Base-by-base conservation (phyloP, 2,113 vertebrate species). In the Cyanoliseus patagonus region DNA sequence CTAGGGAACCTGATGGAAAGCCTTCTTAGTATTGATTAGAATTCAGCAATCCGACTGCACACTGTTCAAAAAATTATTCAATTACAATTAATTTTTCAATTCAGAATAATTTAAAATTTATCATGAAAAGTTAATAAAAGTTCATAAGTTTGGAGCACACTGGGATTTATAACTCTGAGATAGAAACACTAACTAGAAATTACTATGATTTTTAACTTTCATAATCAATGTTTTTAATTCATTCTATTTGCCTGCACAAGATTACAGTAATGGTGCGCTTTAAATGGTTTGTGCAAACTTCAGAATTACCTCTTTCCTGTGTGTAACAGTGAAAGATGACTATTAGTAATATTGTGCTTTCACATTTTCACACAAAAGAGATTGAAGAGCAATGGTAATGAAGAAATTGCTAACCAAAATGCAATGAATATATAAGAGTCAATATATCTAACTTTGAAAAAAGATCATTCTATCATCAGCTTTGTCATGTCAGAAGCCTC, bases 51-150 rank as follows among this genome's bases (percentile, higher is more conserved):
- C 79, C 72, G 86, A 89, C n/a, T 89, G 72, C 91, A 94, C 75
- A 61, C 52, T 91, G 83, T 94, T 97, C 67, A 93, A 96, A 89
- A 96, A 95, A 67, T 72, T 93, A 87, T 85, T 97, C 95, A 95
- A 96, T 96, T 96, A 79, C 81, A 97, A 91, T 77, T 92, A 85
- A 92, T 94, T 96, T 97, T 94, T 96, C 89, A 92, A 90, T 93
- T 95, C 92, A 63, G 66, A 80, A 95, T 83, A 92, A 92, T 75
- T 92, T 92, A 63, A 95, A 96, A 97, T 94, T 83, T 96, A 95
- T 89, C 80, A 92, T 68, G 76, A 94, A 96, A 95, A 95, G 62
- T 83, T 86, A 80, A 88, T 80, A 90, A 62, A 86, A 82, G 14
- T 91, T 76, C 24, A 4, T 81, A 85, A 88, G 69, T 67, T 83